Evolutionary conservation across 2,797 vertebrate genomes (phyloP).

Genomic region (Sylvia borin): DNA sequence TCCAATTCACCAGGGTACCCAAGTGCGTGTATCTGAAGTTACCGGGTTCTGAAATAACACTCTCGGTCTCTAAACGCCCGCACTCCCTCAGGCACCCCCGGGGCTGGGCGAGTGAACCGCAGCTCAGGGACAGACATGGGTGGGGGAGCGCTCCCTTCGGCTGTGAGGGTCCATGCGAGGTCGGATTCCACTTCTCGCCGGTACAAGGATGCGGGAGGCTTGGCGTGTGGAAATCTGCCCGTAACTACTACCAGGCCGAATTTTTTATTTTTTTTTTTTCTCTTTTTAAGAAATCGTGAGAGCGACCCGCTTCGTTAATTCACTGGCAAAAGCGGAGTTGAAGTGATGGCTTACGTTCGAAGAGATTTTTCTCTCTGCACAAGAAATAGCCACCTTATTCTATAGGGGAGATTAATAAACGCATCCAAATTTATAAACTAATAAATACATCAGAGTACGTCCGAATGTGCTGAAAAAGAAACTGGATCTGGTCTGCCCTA

Average conservation of each 20-base stretch:
- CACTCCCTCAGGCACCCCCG: neutral
- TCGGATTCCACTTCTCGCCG: neutral
- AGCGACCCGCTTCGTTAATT: neutral
- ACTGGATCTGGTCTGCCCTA: neutral
- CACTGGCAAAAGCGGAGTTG: neutral
- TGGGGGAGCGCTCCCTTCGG: neutral
- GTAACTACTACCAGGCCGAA: neutral
- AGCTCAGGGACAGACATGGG: neutral
- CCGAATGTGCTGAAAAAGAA: neutral
- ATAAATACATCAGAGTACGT: neutral
- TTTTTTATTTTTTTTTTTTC: too few species aligned
- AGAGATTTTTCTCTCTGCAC: neutral
- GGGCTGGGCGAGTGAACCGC: neutral
- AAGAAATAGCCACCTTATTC: neutral
- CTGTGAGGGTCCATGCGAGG: neutral
- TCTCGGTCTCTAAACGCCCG: neutral
- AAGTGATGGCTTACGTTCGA: neutral
- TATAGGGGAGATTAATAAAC: neutral
- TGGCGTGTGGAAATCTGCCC: too few species aligned
- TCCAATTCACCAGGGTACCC: constrained; percentile 13
- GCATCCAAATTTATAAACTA: neutral
- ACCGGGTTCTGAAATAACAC: neutral
- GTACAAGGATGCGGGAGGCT: too few species aligned
- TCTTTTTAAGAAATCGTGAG: too few species aligned
- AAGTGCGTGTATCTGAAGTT: neutral